Base-by-base conservation (phyloP, 2,888 invertebrate species). In the Lepidonotus clava region DNA sequence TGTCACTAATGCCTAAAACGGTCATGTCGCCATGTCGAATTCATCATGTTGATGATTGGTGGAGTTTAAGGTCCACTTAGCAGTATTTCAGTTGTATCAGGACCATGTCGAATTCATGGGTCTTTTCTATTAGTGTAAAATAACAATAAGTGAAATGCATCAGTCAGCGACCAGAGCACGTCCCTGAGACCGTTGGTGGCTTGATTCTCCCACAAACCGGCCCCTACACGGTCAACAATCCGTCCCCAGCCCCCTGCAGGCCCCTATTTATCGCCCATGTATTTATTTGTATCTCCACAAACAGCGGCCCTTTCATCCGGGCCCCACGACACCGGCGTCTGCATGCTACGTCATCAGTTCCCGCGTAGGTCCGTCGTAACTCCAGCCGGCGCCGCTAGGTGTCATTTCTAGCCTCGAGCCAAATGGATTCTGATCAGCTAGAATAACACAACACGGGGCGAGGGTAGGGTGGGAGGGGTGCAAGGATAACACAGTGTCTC, bases 281-380 rank as follows among this genome's bases (percentile, higher is more conserved):
- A 76, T 76, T 76, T 76, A 76, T 76, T 76, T 76, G 76, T 76
- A 76, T 76, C 76, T 40, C 76, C 76, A 21, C 38, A 76, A 76
- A 76, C 76, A 76, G 18, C 76, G 36, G 4, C 76, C 38, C 40
- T 40, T 36, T 36, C 21, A 40, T n/a, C 11, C 38, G 36, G 51
- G 38, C 38, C 76, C 11, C 76, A 28, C 61, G 28, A 24, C 61
- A 34, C 28, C 76, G 40, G 24, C 38, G 40, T 76, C 36, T 38
- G 36, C 76, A 38, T 76, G 76, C 38, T 40, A 76, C 76, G 76
- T 76, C 76, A 76, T 76, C 76, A 76, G 76, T 76, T 76, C 24
- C 14, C 28, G 76, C 28, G 38, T 21, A 40, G 34, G 1, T 38
- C 36, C 21, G 6, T n/a, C n/a, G 76, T 11, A 36, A 76, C 40